Base-by-base conservation (phyloP, 2,113 vertebrate genomes). In the Morone chrysops region DNA sequence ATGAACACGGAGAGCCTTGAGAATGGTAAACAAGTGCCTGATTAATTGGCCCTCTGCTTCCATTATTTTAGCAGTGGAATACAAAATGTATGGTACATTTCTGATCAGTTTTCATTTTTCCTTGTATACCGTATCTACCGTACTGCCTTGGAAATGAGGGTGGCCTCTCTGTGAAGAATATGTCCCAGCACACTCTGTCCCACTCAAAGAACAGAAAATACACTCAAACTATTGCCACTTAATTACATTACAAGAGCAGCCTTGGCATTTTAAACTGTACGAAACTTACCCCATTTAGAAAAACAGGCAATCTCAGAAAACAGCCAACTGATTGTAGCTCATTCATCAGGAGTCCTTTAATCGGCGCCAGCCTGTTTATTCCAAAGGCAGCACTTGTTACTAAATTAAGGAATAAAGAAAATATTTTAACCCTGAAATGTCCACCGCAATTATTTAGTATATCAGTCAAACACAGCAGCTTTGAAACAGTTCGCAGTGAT, bases 1-100 rank as follows among this genome's bases (percentile, higher is more conserved):
- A 95, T 94, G 91, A 92, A 92, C 88, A 84, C 66, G 40, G 76
- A 89, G 84, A 86, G 87, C 89, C 88, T 77, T 85, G 84, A 93
- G 87, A 86, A 92, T 85, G 92, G 89, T 95, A 95, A 95, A 95
- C 95, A 95, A 95, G 92, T 90, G 83, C 67, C 87, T 93, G 94
- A 95, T 95, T 93, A 94, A 95, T 94, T 90, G 87, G 84, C 62
- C 85, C 77, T 88, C 75, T 79, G 87, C 83, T 89, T 75, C 56
- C 81, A 90, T 93, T 92, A 89, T 94, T 94, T 92, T 88, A 48
- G 78, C 78, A 25, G 78, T 60, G 38, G 68, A 87, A 90, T 84
- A 65, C 71, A 88, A 90, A 91, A 86, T 81, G 47, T 73, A 72
- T 81, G 75, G 68, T 82, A 82, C 13, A n/a, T 82, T 83, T 88